Evolutionary conservation across 2,113 vertebrate genomes (phyloP), one percentile per base, ranked within the genome.

Genomic region (Copsychus sechellarum): DNA sequence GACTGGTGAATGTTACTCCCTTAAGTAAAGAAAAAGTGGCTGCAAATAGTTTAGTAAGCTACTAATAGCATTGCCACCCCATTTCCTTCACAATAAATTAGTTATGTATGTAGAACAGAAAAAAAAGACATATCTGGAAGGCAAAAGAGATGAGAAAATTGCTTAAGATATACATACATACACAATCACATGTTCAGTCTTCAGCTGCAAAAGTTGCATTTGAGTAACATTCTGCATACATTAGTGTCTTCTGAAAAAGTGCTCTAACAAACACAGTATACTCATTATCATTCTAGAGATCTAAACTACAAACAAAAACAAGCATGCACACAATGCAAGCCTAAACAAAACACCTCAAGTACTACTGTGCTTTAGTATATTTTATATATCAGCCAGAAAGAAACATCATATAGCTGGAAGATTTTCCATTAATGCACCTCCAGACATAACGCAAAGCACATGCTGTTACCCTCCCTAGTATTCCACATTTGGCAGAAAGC

Each of bases 391-490:
- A 11, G 56, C 54, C 84, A 90, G 84, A 50, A 42, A 88, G 86
- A 66, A 95, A 82, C 50, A 92, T 80, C 93, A 65, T 54, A 53
- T 20, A 95, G 93, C 93, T 93, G 79, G 76, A 96, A 95, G 96
- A 90, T 82, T 97, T 98, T 97, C 97, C 97, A 97, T 88, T 97
- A 97, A 98, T 43, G 95, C 96, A 98, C 96, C 97, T 97, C 97
- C 89, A 83, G 89, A 94, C 94, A 81, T 98, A 98, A 99, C 91
- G 91, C 93, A 98, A 98, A 98, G 97, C 98, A 98, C 97, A 98
- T 98, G 98, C 96, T 98, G 47, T 97, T 97, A 97, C 96, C 93
- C 96, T 97, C 97, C 97, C 97, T 92, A 87, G 96, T 97, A 95
- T 96, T 98, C 96, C 97, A 95, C 96, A 96, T 97, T 97, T 98